Evolutionary conservation across 2,113 vertebrate species (phyloP).

Genomic region (Condylura cristata): DNA sequence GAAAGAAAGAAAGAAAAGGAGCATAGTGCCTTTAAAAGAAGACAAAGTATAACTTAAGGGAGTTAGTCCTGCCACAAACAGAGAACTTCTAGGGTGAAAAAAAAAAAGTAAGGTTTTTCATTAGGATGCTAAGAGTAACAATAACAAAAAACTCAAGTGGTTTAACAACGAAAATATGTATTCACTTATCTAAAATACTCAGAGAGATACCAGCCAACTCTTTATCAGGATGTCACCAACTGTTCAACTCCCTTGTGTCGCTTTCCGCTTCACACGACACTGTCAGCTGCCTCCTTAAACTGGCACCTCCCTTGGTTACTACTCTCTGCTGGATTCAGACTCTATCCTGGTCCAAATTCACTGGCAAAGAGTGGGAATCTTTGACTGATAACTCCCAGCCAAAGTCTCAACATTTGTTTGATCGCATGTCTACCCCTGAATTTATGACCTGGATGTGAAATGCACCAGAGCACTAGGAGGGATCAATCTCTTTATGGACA

Average conservation of each 20-base stretch:
- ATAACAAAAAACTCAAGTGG: background rate
- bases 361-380: background rate
- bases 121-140: background rate
- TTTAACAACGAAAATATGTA: background rate
- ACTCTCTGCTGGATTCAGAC: background rate
- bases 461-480: background rate
- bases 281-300: background rate
- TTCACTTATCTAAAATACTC: background rate
- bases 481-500: background rate
- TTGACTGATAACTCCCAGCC: background rate
- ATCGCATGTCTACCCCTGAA: background rate
- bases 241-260: background rate
- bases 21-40: background rate
- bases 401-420: background rate
- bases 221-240: background rate
- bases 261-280: background rate
- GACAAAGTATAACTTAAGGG: background rate
- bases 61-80: background rate
- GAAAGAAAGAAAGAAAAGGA: too few species aligned
- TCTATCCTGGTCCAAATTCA: background rate
- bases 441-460: background rate
- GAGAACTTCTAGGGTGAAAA: background rate
- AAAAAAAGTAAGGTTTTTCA: background rate
- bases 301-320: background rate
- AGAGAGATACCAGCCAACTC: background rate